Evolutionary conservation across 2,113 vertebrate genomes (phyloP).

Genomic region (Hydrolagus affinis): DNA sequence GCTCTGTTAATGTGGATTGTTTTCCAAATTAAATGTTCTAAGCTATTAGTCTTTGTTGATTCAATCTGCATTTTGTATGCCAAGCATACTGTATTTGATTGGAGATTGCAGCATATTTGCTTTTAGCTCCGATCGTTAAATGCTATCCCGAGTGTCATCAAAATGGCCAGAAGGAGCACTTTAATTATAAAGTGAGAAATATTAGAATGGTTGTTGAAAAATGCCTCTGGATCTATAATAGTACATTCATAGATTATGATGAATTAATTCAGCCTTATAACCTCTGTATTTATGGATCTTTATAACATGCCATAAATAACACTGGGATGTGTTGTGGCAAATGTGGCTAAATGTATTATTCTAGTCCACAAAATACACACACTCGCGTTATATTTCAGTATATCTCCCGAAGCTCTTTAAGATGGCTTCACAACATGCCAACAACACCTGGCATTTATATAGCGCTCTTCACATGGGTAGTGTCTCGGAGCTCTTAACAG

Average conservation of each 20-base stretch:
- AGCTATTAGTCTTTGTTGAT: background rate
- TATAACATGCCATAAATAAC: background rate
- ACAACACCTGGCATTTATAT: no score
- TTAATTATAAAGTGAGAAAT: background rate
- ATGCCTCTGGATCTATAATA: background rate
- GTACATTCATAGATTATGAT: background rate
- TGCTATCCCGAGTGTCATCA: background rate
- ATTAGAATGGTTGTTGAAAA: background rate
- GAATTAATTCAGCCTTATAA: background rate
- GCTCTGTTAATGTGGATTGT: background rate
- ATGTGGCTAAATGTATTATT: background rate
- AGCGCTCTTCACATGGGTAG: no score
- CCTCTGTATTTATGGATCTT: background rate
- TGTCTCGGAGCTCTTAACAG: no score
- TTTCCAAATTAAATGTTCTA: background rate
- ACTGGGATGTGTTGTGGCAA: no score
- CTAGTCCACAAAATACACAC: no score
- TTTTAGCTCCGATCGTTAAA: slow-evolving; percentile 5
- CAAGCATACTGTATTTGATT: background rate
- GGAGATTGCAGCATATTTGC: background rate
- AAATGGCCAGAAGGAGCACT: background rate
- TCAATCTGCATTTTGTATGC: background rate
- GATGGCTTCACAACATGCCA: no score
- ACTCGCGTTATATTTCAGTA: no score
- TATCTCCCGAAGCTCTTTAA: no score